Evolutionary conservation across 2,113 vertebrate species (phyloP), one percentile per base, ranked within the genome.

Genomic region (Otis tarda): DNA sequence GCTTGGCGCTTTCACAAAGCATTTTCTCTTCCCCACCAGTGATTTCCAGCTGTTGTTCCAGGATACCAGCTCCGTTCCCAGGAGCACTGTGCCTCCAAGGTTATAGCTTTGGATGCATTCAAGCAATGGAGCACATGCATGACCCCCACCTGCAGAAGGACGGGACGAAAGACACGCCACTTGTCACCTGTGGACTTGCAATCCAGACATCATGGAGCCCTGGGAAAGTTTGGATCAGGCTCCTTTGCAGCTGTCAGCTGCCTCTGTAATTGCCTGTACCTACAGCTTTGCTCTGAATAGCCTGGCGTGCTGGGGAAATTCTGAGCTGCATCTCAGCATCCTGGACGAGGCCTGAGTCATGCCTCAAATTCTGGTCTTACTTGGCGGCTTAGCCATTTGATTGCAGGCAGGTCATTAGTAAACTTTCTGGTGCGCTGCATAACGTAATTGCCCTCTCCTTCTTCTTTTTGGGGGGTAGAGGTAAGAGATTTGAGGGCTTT

Each of bases 291-390:
- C 22, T 59, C 23, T 47, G 14, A 52, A 24, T 5, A 70, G 47
- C 7, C 47, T 74, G 74, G 41, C 2, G 2, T 50, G 55, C 22
- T 78, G 60, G 52, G 25, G 52, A 64, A 83, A 70, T 64, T 74
- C 59, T 84, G 45, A 78, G n/a, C 37, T 83, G 25, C 25, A 37
- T 61, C 64, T 63, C 24, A 89, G 52, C 37, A 70, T 71, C 74
- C 28, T 78, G 17, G 33, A 20, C 14, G 0, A 0, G 33, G 49
- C n/a, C 83, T 0, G 0, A 65, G 45, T 88, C 50, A 45, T 0
- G 0, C 43, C 4, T 4, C 37, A 74, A 39, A 81, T 89, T 83
- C 64, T 57, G 39, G 18, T 61, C 50, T 64, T 55, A 10, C 33
- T 67, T 74, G 39, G 55, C 0, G 3, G 37, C 56, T 67, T 21